A percentile compares a stretch with the other conserved stretches of the same genome.
Conservation (phyloP, 2,888 invertebrate species). For the Eupithecia vulgata region DNA sequence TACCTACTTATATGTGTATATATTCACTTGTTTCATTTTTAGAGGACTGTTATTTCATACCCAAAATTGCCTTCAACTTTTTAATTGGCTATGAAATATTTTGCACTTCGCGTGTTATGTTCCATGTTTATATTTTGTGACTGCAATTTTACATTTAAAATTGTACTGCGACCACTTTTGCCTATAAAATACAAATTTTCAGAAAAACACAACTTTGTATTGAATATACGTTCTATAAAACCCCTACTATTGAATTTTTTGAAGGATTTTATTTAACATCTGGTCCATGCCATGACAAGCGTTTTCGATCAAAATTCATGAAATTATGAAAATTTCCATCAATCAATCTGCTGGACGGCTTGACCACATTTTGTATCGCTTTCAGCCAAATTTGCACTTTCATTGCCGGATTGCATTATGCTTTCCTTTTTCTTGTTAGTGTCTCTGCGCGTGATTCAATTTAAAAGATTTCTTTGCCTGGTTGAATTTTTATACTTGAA, state of each 20-base stretch:
- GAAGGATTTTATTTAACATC: not conserved
- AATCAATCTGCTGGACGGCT: conserved; percentile 46
- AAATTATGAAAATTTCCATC: conserved; percentile 46
- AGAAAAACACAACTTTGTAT: not conserved
- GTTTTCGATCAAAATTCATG: conserved; percentile 34
- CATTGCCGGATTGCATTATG: too few species aligned
- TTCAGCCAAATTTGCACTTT: conserved; percentile 36
- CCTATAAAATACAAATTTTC: not conserved
- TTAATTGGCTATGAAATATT: conserved; percentile 45
- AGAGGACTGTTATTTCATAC: not conserved
- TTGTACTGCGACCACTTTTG: not conserved
- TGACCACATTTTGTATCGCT: conserved; percentile 43
- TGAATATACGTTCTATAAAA: not conserved
- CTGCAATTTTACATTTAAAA: not conserved
- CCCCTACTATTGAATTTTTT: not conserved
- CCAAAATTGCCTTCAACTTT: conserved; percentile 27
- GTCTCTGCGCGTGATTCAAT: too few species aligned
- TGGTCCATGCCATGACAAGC: conserved; percentile 25
- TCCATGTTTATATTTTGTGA: not conserved
- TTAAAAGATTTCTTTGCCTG: too few species aligned
- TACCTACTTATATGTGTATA: not conserved
- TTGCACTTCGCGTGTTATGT: not conserved
- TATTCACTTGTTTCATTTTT: conserved; percentile 38
- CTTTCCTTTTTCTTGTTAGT: too few species aligned
- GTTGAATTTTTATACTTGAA: too few species aligned